These are phyloP conservation scores for Mylabris phalerata DNA, from an alignment of 1,140 invertebrate genomes.

Conservation along the genomic window DNA sequence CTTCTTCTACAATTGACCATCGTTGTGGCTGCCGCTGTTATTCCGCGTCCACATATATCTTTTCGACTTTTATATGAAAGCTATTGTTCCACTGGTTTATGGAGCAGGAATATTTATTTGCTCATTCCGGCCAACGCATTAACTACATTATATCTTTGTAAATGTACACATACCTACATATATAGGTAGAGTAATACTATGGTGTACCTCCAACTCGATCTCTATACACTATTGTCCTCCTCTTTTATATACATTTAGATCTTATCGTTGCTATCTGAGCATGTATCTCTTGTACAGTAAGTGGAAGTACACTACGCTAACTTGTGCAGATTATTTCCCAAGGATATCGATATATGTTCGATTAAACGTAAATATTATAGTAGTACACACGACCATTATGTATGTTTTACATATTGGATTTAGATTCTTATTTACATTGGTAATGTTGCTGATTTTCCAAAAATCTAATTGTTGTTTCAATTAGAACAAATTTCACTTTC, in stretches of 20 bases:
- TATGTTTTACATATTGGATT: conserved; percentile 7
- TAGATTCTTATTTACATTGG: neutral
- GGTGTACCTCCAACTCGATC: neutral
- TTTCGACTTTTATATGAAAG: conserved; percentile 12
- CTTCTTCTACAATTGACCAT: no score
- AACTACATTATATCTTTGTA: conserved; percentile 14
- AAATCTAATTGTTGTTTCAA: no score
- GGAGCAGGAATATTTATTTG: conserved; percentile 15
- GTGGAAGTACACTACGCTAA: conserved; percentile 8
- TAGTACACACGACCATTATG: neutral
- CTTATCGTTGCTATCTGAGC: conserved; percentile 8
- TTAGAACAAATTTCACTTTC: no score
- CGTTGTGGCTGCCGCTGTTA: no score
- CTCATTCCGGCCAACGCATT: conserved; percentile 18
- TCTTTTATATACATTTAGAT: neutral
- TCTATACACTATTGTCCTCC: conserved; percentile 10
- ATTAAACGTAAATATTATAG: conserved; percentile 6
- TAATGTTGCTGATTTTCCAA: no score
- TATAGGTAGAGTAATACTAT: neutral
- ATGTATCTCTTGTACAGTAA: conserved; percentile 11
- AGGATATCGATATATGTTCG: conserved; percentile 8
- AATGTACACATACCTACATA: conserved; percentile 1
- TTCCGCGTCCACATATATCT: conserved; percentile 10
- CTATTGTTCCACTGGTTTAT: conserved; percentile 17
- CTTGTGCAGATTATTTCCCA: conserved; percentile 11